These are phyloP conservation scores for Pentalonia nigronervosa DNA, from an alignment of 1,140 invertebrate species.

Conservation along the genomic window DNA sequence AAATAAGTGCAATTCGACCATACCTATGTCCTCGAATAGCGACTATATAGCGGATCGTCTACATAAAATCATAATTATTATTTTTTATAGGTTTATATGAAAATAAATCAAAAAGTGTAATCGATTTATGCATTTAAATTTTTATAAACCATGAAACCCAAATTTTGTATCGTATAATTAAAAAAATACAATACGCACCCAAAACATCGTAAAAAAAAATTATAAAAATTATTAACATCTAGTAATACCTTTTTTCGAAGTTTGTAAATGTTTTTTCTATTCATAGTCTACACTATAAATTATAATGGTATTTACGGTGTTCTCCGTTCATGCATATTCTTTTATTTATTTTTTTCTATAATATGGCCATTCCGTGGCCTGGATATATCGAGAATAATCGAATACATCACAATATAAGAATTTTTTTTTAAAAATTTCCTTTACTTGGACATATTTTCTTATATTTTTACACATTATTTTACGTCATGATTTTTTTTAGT, in stretches of 20 bases:
- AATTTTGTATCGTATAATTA: not conserved
- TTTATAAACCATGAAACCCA: not conserved
- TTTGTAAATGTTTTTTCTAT: not conserved
- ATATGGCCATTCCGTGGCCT: not conserved
- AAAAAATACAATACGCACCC: not conserved
- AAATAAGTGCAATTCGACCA: too few relatives aligned
- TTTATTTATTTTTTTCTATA: not conserved
- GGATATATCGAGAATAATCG: not conserved
- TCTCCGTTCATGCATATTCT: not conserved
- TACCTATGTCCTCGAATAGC: too few relatives aligned
- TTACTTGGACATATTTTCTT: not conserved
- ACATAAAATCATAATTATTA: not conserved
- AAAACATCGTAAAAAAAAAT: not conserved
- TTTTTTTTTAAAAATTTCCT: not conserved
- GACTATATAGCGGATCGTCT: not conserved
- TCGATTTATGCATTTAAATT: not conserved
- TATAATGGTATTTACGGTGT: not conserved
- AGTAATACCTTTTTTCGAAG: not conserved
- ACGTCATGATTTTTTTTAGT: not conserved
- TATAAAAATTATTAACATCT: not conserved
- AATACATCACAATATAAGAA: not conserved
- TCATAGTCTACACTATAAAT: not conserved
- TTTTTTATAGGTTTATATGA: not conserved
- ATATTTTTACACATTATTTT: not conserved
- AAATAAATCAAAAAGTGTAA: slow-evolving; percentile 2